Evolutionary conservation across 1,140 invertebrate genomes (phyloP).

Genomic region (Eueides isabella): DNA sequence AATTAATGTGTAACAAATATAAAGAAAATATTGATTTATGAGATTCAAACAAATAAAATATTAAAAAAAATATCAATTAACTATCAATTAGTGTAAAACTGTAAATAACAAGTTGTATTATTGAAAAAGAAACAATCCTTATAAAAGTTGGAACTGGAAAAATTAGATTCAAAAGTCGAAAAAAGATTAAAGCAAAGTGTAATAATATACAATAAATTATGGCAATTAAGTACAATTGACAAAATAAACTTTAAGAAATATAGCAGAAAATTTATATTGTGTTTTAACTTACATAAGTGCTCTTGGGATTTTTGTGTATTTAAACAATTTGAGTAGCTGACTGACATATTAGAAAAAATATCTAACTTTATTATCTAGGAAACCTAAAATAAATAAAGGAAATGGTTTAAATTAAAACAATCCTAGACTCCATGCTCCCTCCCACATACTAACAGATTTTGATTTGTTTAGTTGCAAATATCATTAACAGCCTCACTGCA

Average conservation of each 20-base stretch:
- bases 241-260: slow-evolving; percentile 5
- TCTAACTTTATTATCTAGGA: slow-evolving; percentile 30
- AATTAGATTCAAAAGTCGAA: neutral
- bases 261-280: neutral
- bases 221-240: slow-evolving; percentile 45
- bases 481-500: slow-evolving; percentile 47
- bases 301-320: neutral
- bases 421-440: slow-evolving; percentile 24
- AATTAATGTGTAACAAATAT: slow-evolving; percentile 5
- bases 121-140: neutral
- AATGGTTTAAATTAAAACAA: slow-evolving; percentile 19
- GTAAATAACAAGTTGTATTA: neutral
- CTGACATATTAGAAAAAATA: neutral
- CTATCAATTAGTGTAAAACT: neutral
- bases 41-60: slow-evolving; percentile 9
- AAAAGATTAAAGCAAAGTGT: neutral
- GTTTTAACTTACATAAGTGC: neutral
- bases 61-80: neutral
- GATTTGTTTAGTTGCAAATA: slow-evolving; percentile 37
- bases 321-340: neutral
- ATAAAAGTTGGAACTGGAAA: neutral
- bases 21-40: slow-evolving; percentile 1
- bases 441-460: slow-evolving; percentile 18
- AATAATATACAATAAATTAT: slow-evolving; percentile 5
- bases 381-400: slow-evolving; percentile 35